Base-by-base conservation (phyloP, 2,797 vertebrate genomes). In the Squalus acanthias region DNA sequence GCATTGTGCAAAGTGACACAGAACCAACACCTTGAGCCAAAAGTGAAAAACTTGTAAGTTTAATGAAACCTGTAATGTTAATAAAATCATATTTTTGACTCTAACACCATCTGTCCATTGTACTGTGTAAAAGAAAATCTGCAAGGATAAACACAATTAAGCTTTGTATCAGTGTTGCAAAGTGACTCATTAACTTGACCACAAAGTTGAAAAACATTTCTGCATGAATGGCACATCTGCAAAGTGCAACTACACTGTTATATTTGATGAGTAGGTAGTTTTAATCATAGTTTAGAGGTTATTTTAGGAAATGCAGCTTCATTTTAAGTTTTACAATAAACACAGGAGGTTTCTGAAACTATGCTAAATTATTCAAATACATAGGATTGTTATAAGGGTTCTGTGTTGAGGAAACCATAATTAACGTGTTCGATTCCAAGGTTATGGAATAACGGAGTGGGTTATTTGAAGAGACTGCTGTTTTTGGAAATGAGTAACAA, bases 201-300 rank as follows among this genome's bases (percentile, higher is more conserved):
- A 92, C 33, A 22, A 88, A n/a, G 89, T 65, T 92, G 29, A 92
- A 92, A 88, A 26, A 88, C 53, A 88, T 60, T 29, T 88, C 87
- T 29, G 26, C 1, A 29, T 22, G 8, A 89, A 50, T 22, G 39
- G 46, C 57, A 33, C 53, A 89, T 89, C 53, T 65, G 29, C 63
- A 92, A 67, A 92, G 15, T 67, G 63, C 89, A 92, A 39, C 33
- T 33, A 67, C 63, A 7, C 60, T 60, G 53, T 65, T 92, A 92
- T n/a, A 39, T 53, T 95, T 57, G 50, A 33, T 69, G 93, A 74
- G 46, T 33, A 74, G 94, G 94, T 29, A 95, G 4, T 50, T 95
- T 70, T 46, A n/a, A 53, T 53, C 69, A 26, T 63, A n/a, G 89
- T 53, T 74, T 74, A 17, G 26, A 74, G 9, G 12, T 29, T 46